Conservation (phyloP, 2,113 vertebrate species). For the Oryzias javanicus region DNA sequence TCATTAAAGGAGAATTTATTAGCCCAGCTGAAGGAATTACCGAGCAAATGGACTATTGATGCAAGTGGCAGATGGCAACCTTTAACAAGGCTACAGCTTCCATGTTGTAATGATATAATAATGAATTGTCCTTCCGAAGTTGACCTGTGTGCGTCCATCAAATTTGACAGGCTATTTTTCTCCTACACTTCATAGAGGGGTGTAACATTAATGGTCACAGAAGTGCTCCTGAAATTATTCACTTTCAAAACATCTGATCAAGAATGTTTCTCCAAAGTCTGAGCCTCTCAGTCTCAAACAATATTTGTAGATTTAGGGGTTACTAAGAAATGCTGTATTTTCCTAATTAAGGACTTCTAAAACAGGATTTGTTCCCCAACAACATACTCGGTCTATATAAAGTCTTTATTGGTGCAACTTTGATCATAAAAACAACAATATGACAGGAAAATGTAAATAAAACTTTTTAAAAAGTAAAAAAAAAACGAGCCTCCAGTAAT, state of each 20-base stretch:
- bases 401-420: no score
- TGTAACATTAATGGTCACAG: no score
- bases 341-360: no score
- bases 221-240: conserved; percentile 6
- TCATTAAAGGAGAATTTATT: conserved; percentile 72
- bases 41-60: conserved; percentile 45
- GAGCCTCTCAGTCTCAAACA: conserved; percentile 16
- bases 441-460: no score
- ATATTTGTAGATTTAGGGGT: neutral
- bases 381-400: no score
- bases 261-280: conserved; percentile 26
- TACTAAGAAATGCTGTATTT: no score
- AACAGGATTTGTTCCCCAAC: no score
- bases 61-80: conserved; percentile 59
- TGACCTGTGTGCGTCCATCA: conserved; percentile 20
- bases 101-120: conserved; percentile 54
- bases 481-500: no score
- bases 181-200: conserved; percentile 28
- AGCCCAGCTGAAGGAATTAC: conserved; percentile 66
- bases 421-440: no score
- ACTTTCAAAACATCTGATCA: conserved; percentile 28
- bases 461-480: no score
- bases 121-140: conserved; percentile 41
- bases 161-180: conserved; percentile 24
- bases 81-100: conserved; percentile 58